These are phyloP conservation scores for Platysteira castanea DNA, from an alignment of 2,113 vertebrate species.

Conservation along the genomic window DNA sequence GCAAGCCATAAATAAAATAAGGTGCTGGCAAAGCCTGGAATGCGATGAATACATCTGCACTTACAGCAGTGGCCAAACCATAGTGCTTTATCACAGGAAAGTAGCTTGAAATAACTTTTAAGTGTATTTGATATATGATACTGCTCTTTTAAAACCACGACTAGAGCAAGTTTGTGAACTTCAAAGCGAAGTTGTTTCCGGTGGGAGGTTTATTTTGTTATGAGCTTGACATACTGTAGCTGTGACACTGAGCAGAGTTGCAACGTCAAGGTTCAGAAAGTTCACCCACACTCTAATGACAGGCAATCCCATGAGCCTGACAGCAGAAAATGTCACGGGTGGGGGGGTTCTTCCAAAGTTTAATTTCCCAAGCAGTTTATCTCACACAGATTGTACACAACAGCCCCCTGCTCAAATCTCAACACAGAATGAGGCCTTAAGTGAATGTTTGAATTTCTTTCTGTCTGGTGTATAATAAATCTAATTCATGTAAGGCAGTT, in stretches of 20 bases:
- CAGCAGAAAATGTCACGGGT: not conserved
- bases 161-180: conserved; percentile 20
- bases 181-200: conserved; percentile 37
- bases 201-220: conserved; percentile 36
- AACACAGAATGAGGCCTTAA: not conserved
- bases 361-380: conserved; percentile 37
- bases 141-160: conserved; percentile 27
- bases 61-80: not conserved
- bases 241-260: conserved; percentile 53
- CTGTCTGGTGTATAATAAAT: conserved; percentile 48
- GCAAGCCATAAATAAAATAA: conserved; percentile 35
- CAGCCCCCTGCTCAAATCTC: not conserved
- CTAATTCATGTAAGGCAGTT: conserved; percentile 24
- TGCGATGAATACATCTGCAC: not conserved
- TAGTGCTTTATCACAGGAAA: conserved; percentile 38
- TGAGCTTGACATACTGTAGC: not conserved
- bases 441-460: not conserved
- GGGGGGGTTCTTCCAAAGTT: not conserved
- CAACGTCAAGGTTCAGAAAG: conserved; percentile 9
- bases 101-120: conserved; percentile 44
- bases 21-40: not conserved
- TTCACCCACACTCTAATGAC: not conserved
- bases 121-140: conserved; percentile 16
- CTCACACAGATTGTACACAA: not conserved
- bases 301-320: not conserved